Evolutionary conservation across 2,888 invertebrate species (phyloP).

Genomic region (Neoaliturus tenellus): DNA sequence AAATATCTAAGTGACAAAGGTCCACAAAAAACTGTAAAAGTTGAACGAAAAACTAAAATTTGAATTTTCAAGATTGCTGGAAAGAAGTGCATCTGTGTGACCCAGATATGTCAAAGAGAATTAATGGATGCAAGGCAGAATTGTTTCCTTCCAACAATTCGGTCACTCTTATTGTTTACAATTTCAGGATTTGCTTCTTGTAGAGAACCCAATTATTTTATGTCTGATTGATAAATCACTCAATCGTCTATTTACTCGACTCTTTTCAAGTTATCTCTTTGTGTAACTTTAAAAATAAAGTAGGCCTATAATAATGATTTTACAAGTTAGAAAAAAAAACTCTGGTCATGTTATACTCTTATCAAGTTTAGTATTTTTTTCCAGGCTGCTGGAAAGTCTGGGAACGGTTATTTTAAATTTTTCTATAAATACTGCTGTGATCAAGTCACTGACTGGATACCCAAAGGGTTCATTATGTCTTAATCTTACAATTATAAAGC

Average conservation of each 20-base stretch:
- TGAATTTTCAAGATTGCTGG: background rate
- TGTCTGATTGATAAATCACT: too few relatives aligned
- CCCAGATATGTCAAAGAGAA: slow-evolving; percentile 1
- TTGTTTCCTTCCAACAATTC: background rate
- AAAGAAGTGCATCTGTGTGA: background rate
- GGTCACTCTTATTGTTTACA: background rate
- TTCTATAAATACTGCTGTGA: background rate
- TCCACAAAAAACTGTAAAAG: too few relatives aligned
- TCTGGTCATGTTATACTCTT: too few relatives aligned
- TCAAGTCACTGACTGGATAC: background rate
- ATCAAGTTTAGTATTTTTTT: too few relatives aligned
- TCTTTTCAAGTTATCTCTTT: too few relatives aligned
- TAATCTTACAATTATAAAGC: background rate
- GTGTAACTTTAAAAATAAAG: too few relatives aligned
- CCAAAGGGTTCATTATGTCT: background rate
- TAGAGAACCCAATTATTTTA: background rate
- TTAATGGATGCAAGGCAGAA: slow-evolving; percentile 13
- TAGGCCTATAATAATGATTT: too few relatives aligned
- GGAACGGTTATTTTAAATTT: too few relatives aligned
- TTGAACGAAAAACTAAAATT: background rate
- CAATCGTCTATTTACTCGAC: too few relatives aligned
- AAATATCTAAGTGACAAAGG: too few relatives aligned
- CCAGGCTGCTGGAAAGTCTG: too few relatives aligned
- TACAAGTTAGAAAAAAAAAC: too few relatives aligned
- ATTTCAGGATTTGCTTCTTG: background rate